phyloP scores from a whole-genome alignment of 2,797 vertebrate species.

The Perodicticus potto region DNA sequence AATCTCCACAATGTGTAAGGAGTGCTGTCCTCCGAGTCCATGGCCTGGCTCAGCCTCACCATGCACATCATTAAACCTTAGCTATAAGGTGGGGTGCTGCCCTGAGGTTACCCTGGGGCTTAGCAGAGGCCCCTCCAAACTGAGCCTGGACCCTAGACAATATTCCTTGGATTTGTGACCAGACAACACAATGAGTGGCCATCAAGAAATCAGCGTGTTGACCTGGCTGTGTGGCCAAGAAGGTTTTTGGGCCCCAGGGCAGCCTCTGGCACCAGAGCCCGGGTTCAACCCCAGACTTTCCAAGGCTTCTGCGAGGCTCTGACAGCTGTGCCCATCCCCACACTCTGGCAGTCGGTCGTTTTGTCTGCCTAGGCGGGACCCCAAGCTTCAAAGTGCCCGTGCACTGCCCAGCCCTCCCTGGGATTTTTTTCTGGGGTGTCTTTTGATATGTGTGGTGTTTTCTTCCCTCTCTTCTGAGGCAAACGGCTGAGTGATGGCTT shows the following conservation, averaged over 20 bases:
- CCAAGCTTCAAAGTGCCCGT: slow-evolving; percentile 46
- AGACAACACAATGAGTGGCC: rapidly evolving
- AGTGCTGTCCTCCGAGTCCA: background rate
- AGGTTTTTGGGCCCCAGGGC: background rate
- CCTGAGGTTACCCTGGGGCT: background rate
- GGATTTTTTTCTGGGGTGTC: slow-evolving; percentile 2
- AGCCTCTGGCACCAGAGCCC: rapidly evolving
- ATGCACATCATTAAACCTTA: rapidly evolving
- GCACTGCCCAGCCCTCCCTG: slow-evolving; percentile 23
- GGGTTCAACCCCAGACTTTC: background rate
- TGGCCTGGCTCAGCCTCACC: background rate
- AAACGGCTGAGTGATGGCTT: slow-evolving; percentile 89
- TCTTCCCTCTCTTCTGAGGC: slow-evolving; percentile 85
- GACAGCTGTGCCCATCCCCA: background rate
- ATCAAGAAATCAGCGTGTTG: background rate
- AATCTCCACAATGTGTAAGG: too few relatives aligned
- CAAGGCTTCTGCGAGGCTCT: background rate
- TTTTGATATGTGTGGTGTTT: slow-evolving; percentile 66
- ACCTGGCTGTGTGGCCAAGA: rapidly evolving
- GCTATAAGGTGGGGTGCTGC: background rate
- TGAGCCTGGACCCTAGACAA: background rate
- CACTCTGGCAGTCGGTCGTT: rapidly evolving
- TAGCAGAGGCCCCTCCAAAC: background rate
- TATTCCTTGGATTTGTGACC: background rate
- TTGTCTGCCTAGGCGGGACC: background rate